Evolutionary conservation across 2,113 vertebrate species (phyloP).

Genomic region (Notarius lentiginosus): DNA sequence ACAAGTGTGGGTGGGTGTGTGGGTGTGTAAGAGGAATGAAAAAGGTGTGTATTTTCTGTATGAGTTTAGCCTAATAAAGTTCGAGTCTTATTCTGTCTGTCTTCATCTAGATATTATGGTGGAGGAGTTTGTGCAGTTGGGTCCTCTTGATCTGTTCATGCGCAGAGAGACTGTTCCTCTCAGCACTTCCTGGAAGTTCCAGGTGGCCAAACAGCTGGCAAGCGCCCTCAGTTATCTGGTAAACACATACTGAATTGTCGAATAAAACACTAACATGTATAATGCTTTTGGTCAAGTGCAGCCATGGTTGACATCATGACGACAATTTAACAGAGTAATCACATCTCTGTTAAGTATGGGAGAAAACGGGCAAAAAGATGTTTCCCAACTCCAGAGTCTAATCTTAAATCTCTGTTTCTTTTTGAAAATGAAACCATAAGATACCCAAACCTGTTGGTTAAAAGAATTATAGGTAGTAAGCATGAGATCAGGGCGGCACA

Average conservation of each 20-base stretch:
- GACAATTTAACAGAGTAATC: not conserved
- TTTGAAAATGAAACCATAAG: not conserved
- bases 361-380: not conserved
- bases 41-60: not conserved
- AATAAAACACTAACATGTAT: not conserved
- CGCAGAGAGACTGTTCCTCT: conserved; percentile 80
- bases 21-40: not conserved
- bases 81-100: not conserved
- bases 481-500: too few relatives aligned
- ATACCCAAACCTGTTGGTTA: not conserved
- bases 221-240: conserved; percentile 96
- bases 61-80: not conserved
- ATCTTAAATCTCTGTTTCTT: not conserved
- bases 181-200: conserved; percentile 92
- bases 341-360: not conserved
- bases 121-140: conserved; percentile 90
- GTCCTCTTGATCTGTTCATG: conserved; percentile 93
- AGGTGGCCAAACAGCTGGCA: conserved; percentile 94
- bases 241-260: conserved; percentile 56
- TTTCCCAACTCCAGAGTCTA: not conserved
- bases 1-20: not conserved
- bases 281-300: not conserved
- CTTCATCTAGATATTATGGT: conserved; percentile 89
- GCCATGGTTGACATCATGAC: not conserved
- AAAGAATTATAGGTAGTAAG: not conserved